Percentiles rank a stretch among this genome's conserved stretches.
phyloP scores from a whole-genome alignment of 2,113 vertebrate species.

The Ornithorhynchus anatinus region DNA sequence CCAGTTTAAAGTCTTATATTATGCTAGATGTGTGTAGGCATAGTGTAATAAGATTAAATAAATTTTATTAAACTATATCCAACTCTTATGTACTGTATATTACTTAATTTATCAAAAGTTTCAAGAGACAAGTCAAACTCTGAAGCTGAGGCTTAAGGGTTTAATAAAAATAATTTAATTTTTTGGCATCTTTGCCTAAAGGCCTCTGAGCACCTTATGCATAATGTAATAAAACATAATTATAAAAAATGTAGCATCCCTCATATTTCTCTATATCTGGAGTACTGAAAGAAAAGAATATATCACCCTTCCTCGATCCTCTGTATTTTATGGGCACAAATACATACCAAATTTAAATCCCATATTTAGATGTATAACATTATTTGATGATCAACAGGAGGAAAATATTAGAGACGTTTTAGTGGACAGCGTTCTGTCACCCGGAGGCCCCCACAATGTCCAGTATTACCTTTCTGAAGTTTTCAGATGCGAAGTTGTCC shows the following conservation, averaged over 20 bases:
- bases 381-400: neutral
- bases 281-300: neutral
- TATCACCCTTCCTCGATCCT: slow-evolving; percentile 5
- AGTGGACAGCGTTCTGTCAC: neutral
- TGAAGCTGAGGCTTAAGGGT: slow-evolving; percentile 25
- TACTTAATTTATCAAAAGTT: slow-evolving; percentile 54
- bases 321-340: neutral
- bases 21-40: neutral
- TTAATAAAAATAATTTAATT: slow-evolving; percentile 57
- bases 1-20: neutral
- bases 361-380: neutral
- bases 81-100: slow-evolving; percentile 16
- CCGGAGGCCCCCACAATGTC: neutral
- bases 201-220: slow-evolving; percentile 28
- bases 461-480: neutral
- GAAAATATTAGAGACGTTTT: neutral
- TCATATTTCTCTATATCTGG: slow-evolving; percentile 22
- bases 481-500: neutral
- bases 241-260: slow-evolving; percentile 24
- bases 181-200: slow-evolving; percentile 31
- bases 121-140: slow-evolving; percentile 29
- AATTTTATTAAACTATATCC: slow-evolving; percentile 19
- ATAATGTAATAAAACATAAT: slow-evolving; percentile 45
- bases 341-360: neutral
- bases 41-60: slow-evolving; percentile 32